Conservation (phyloP, 2,113 vertebrate genomes). For the Cricetomys ansorgei region DNA sequence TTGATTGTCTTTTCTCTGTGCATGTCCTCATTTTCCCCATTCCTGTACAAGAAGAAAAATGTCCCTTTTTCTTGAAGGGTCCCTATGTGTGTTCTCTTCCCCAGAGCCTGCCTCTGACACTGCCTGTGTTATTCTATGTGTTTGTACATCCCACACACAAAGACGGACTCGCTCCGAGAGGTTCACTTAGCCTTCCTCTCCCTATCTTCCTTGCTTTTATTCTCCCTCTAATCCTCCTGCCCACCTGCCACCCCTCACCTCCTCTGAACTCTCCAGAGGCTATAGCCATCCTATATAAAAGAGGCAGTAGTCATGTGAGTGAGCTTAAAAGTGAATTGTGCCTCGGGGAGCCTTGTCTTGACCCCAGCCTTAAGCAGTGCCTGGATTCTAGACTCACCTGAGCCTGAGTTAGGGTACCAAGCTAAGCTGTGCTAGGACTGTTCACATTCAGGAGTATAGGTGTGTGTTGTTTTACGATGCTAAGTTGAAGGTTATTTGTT, state of each 20-base stretch:
- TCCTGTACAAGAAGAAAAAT: neutral
- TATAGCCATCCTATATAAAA: neutral
- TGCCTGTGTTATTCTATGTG: neutral
- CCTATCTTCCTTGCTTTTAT: neutral
- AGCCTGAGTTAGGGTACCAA: neutral
- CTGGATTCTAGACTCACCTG: neutral
- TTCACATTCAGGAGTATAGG: no score
- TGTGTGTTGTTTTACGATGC: neutral
- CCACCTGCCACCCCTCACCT: neutral
- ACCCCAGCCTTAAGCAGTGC: neutral
- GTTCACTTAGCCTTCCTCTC: neutral
- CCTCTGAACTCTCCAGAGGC: neutral
- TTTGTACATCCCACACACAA: no score
- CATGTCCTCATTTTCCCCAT: neutral
- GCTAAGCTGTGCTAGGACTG: neutral
- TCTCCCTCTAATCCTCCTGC: neutral
- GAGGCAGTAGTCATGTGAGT: neutral
- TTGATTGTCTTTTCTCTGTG: neutral
- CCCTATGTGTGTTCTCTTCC: neutral
- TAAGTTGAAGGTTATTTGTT: neutral
- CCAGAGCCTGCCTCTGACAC: no score
- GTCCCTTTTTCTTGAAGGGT: neutral
- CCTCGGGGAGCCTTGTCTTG: neutral
- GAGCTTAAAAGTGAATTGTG: no score
- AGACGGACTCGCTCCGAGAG: neutral